These are phyloP conservation scores for Drosophila sulfurigaster DNA, from an alignment of 1,140 invertebrate species.

Conservation along the genomic window DNA sequence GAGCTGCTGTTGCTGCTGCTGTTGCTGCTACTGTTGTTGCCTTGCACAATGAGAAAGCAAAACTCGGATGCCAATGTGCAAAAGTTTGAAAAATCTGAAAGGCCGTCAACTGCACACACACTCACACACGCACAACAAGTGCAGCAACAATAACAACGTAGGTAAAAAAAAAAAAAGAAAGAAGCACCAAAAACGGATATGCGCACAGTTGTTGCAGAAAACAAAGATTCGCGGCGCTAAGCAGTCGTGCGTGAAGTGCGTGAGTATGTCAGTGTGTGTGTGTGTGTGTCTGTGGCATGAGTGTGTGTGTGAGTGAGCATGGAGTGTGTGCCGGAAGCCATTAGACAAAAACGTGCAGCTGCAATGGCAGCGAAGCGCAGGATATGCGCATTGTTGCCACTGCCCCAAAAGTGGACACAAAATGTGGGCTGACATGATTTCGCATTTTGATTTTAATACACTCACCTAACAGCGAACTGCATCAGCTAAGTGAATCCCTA, in stretches of 20 bases:
- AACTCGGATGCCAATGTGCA: conserved; percentile 67
- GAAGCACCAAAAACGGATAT: conserved; percentile 60
- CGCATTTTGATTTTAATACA: conserved; percentile 35
- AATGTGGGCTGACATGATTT: conserved; percentile 48
- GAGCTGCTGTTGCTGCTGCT: conserved; percentile 42
- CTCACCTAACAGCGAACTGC: neutral
- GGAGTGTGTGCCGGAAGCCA: conserved; percentile 70
- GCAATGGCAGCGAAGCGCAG: conserved; percentile 50
- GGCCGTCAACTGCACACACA: conserved; percentile 62
- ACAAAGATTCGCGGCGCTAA: conserved; percentile 81
- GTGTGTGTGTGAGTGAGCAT: conserved; percentile 33
- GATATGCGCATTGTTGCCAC: conserved; percentile 78
- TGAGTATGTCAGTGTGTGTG: conserved; percentile 44
- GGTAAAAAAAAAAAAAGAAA: conserved; percentile 27
- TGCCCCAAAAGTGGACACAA: conserved; percentile 75
- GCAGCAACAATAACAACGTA: conserved; percentile 27
- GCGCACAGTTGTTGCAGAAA: conserved; percentile 75
- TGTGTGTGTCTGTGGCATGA: conserved; percentile 15
- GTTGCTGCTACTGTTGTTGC: conserved; percentile 5
- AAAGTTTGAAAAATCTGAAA: conserved; percentile 75
- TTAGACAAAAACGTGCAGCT: conserved; percentile 81
- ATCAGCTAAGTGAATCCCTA: neutral
- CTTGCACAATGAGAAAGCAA: conserved; percentile 60
- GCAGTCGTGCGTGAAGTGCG: conserved; percentile 76
- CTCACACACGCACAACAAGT: conserved; percentile 44